A percentile compares a stretch with the other conserved stretches of the same genome.
Conservation (phyloP, 2,113 vertebrate genomes). For the Nycticebus coucang region DNA sequence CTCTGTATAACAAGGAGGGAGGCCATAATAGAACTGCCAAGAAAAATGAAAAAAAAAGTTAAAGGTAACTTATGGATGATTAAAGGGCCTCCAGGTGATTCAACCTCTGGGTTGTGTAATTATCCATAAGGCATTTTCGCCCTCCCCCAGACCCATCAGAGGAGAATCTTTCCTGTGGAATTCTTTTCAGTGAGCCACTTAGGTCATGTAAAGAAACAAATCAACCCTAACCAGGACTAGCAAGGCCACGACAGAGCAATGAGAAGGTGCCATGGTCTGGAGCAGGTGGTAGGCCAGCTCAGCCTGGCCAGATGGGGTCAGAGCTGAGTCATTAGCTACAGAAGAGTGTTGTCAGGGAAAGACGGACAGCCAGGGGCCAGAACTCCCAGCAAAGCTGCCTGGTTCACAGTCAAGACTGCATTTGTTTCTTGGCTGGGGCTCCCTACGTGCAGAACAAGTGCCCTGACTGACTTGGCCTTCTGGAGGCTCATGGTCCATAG, state of each 20-base stretch:
- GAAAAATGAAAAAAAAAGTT: neutral
- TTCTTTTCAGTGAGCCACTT: neutral
- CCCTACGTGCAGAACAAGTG: neutral
- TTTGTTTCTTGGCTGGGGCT: neutral
- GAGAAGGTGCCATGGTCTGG: neutral
- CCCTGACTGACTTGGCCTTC: neutral
- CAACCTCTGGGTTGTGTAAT: neutral
- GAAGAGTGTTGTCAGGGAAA: neutral
- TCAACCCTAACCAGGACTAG: neutral
- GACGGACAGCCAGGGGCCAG: neutral
- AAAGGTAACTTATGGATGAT: neutral
- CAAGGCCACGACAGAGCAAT: neutral
- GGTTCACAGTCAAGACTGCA: rapidly evolving
- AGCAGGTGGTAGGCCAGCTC: rapidly evolving
- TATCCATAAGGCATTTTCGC: neutral
- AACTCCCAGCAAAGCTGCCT: neutral
- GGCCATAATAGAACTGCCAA: neutral
- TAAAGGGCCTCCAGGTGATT: neutral
- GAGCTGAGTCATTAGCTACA: neutral
- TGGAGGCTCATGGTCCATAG: rapidly evolving
- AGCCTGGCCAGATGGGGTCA: neutral
- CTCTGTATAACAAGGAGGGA: neutral
- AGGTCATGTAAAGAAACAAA: neutral
- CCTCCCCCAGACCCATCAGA: neutral
- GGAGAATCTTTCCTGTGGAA: neutral